Base-by-base conservation (phyloP, 2,797 vertebrate species). In the Pipistrellus nathusii region DNA sequence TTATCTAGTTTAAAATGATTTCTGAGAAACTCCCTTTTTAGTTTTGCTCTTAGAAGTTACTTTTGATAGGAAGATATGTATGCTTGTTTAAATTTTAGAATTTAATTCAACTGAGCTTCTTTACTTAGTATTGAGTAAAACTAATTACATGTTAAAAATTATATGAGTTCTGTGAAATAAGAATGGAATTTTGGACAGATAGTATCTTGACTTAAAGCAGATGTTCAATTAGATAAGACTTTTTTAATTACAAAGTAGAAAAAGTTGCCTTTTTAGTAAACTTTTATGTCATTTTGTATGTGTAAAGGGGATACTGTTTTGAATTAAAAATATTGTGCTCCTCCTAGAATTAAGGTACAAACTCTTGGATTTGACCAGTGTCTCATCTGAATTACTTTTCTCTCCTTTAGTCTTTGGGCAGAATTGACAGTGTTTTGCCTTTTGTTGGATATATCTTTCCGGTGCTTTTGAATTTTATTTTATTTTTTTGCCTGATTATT, bases 1-100 rank as follows among this genome's bases (percentile, higher is more conserved):
- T n/a, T 48, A n/a, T n/a, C n/a, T n/a, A 92, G 38, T 91, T 96
- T 91, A 91, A 95, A 94, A 87, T 93, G 51, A 76, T 30, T 93
- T 68, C 41, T 87, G 75, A 95, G 85, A 92, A 44, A 91, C 41
- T 8, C 68, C 41, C 30, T 69, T 94, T 94, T 93, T 95, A 96
- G 66, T 18, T 30, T n/a, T 93, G 48, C n/a, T 94, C 0, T 93
- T 69, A 89, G 53, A 87, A 95, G 68, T 94, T 94, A 93, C 92
- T 86, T 95, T 93, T 91, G 46, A 82, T 78, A 83, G 82, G 27
- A 91, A 57, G 81, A 44, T 66, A 82, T 35, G 66, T 93, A 14
- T 77, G 3, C 44, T 92, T 93, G 51, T 66, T 95, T 94, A 90
- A 57, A 86, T 85, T 90, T 95, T 94, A 55, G 84, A 89, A 81